Base-by-base conservation (phyloP, 2,888 invertebrate genomes). In the Ennomos quercinarius region DNA sequence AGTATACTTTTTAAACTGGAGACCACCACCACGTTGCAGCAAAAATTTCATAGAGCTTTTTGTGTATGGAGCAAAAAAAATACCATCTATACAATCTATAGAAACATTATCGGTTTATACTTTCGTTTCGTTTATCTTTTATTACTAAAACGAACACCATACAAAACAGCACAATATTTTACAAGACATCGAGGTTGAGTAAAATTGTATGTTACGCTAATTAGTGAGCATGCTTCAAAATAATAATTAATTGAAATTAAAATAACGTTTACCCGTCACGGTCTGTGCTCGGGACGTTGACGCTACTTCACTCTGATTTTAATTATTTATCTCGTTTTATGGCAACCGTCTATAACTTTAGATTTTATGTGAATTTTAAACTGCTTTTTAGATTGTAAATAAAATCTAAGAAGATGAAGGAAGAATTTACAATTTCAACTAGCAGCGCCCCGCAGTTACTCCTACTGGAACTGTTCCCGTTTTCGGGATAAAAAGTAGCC, bases 231-330 rank as follows among this genome's bases (percentile, higher is more conserved):
- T 77, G 80, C 77, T 77, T 79, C 77, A 71, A 83, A 84, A 82
- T 86, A 84, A 86, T 87, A 79, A 85, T 83, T 84, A 80, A 84
- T 84, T 86, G 79, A 84, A 86, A 85, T 86, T 85, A 85, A 84
- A 85, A 81, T 82, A 81, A 80, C 78, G 78, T 77, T 78, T 74
- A 73, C 72, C 72, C 86, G 91, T 89, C 88, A 87, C 87, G 90
- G 81, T 89, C 73, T 72, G 76, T 75, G 80, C 66, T 46, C 70
- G 70, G 79, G 83, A 71, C 86, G 74, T 84, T 85, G 86, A 85
- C 86, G 83, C 37, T 68, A 38, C 52, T 6, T 5, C 43, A 67
- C 68, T 76, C 70, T 71, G 66, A 71, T 48, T 66, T 59, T 53
- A 51, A 55, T 62, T 57, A 57, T 57, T 62, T 57, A 35, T 75